Percentiles rank a stretch among this genome's conserved stretches.
Evolutionary conservation across 2,113 vertebrate genomes (phyloP).

Genomic region (Vidua macroura): DNA sequence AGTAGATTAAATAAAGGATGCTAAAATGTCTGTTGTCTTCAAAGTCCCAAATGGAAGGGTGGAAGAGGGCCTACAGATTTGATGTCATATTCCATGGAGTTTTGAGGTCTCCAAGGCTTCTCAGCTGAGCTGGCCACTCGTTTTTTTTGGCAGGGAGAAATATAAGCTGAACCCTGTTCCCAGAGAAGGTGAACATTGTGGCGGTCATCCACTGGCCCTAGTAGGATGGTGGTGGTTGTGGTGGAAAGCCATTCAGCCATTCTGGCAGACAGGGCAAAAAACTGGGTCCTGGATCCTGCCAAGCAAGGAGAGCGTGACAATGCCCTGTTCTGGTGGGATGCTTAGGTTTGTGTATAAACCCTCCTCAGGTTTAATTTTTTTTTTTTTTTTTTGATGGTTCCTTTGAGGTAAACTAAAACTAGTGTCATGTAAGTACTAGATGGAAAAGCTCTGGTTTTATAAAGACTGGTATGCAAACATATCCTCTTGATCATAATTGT

Average conservation of each 20-base stretch:
- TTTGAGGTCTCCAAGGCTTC: background rate
- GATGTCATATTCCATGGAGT: background rate
- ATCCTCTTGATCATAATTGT: background rate
- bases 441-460: background rate
- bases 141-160: background rate
- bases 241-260: background rate
- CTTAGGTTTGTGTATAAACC: background rate
- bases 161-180: background rate
- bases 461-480: background rate
- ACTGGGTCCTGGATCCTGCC: accelerated
- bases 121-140: background rate
- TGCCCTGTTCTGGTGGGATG: background rate
- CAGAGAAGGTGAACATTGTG: background rate
- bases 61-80: background rate
- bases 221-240: background rate
- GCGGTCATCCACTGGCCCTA: no score
- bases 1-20: background rate
- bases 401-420: background rate
- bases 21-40: background rate
- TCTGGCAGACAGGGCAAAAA: background rate
- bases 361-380: background rate
- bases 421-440: background rate
- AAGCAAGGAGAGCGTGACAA: background rate
- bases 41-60: background rate
- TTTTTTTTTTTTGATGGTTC: background rate